Evolutionary conservation across 2,113 vertebrate species (phyloP).

Genomic region (Canis aureus): DNA sequence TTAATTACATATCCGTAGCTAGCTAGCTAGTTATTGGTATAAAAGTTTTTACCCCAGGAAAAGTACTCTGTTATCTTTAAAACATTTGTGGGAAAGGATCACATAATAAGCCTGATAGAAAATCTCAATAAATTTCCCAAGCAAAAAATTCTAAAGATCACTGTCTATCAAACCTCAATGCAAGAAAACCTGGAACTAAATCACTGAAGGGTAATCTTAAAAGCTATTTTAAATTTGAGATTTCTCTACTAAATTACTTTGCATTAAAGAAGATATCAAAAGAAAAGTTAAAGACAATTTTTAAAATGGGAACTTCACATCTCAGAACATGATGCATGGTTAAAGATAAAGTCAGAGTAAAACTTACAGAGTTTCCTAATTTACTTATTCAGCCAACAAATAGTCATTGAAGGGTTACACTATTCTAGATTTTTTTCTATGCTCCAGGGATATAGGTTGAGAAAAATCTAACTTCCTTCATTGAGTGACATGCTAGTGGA

Average conservation of each 20-base stretch:
- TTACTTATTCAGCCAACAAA: too few species aligned
- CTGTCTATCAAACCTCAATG: not conserved
- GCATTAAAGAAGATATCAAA: not conserved
- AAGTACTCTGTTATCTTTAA: not conserved
- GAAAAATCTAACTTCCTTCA: too few species aligned
- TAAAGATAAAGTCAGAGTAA: not conserved
- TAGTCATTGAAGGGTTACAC: too few species aligned
- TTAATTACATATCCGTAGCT: too few species aligned
- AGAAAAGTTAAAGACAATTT: not conserved
- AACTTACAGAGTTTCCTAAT: not conserved
- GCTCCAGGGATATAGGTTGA: too few species aligned
- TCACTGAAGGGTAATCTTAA: not conserved
- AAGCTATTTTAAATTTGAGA: not conserved
- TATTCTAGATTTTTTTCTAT: too few species aligned
- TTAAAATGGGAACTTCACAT: not conserved
- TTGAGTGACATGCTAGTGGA: not conserved
- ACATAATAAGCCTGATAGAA: not conserved
- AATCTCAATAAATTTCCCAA: not conserved
- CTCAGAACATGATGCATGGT: not conserved
- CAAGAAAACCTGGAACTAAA: not conserved
- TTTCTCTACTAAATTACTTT: not conserved
- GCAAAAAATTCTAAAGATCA: not conserved
- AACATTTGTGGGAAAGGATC: not conserved
- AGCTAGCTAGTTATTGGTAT: not conserved
- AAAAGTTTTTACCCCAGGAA: not conserved